Evolutionary conservation across 2,888 invertebrate genomes (phyloP), one percentile per base, ranked within the genome.

Genomic region (Heliconius charithonia): DNA sequence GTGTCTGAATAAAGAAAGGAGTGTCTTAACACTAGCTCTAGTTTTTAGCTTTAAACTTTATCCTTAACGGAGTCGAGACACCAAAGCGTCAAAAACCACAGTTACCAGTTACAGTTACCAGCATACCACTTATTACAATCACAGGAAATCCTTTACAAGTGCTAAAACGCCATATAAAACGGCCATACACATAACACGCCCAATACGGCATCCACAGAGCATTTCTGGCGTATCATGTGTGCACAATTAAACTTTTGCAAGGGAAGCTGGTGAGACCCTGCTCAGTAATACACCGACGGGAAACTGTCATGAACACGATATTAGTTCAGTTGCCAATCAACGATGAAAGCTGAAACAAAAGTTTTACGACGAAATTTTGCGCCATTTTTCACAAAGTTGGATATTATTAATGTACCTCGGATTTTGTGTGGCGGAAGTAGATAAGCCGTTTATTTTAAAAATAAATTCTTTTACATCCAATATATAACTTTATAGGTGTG

Each of bases 221-320:
- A 78, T 83, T 86, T 87, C 85, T 81, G 83, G 81, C 88, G 80
- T 90, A 90, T 93, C 93, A 92, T 86, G 90, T 87, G 83, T 83
- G 85, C 83, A 87, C 89, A 90, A 93, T 93, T 91, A 89, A 91
- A 92, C 89, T 92, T 74, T 59, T 89, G 81, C 75, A 37, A 41
- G 72, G 32, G 65, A 74, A 78, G 67, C 77, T 74, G 67, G 78
- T 56, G 63, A 80, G 83, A 82, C 82, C 82, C 77, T 67, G 78
- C 78, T 80, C 75, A 81, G 81, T 81, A 81, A 80, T 81, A 76
- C 82, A 77, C 37, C 65, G 65, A 29, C 63, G 80, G 83, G 79
- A 73, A 71, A 67, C 67, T 72, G 59, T 69, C 67, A 78, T 59
- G 56, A 62, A 65, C 69, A 65, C 32, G 65, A 77, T 37, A 51